Base-by-base conservation (phyloP, 2,113 vertebrate genomes). In the Semicossyphus pulcher region DNA sequence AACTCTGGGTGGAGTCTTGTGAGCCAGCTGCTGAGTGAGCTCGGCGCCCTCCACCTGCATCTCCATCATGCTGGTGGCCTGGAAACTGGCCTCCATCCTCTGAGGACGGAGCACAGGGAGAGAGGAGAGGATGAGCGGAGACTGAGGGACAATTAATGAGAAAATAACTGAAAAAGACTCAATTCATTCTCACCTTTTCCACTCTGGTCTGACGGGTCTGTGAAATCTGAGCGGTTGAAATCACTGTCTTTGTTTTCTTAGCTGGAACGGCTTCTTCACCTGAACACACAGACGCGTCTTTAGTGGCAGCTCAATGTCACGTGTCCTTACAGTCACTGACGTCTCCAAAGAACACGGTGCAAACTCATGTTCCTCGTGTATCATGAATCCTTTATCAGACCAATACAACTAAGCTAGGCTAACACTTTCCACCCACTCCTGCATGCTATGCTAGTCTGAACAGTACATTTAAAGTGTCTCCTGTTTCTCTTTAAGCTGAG, bases 211-310 rank as follows among this genome's bases (percentile, higher is more conserved):
- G 94, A 92, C 93, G 94, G 78, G 92, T 94, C 93, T 97, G 93
- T 76, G 88, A 96, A 92, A 97, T 95, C 89, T 97, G 94, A 94
- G 95, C 92, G 85, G 95, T 93, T 88, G 96, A 96, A 91, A 98
- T 93, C 83, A 96, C 94, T 15, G 96, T 99, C 89, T 98, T 99
- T 53, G 97, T 99, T 94, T 97, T 99, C 95, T 99, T 99, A 81
- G 97, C 96, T 78, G 97, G 97, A 82, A 99, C 95, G 41, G 94
- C 95, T 94, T 99, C 98, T 57, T 94, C 93, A 49, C 96, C 98
- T 99, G 91, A 20, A 69, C 37, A 51, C 20, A 37, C 10, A 39
- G 2, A 54, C 2, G 6, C 25, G n/a, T n/a, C n/a, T n/a, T n/a
- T n/a, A n/a, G n/a, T n/a, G n/a, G n/a, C n/a, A n/a, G n/a, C n/a